phyloP scores from a whole-genome alignment of 35 echinoderm and acorn worm species.

The Anneissia japonica region DNA sequence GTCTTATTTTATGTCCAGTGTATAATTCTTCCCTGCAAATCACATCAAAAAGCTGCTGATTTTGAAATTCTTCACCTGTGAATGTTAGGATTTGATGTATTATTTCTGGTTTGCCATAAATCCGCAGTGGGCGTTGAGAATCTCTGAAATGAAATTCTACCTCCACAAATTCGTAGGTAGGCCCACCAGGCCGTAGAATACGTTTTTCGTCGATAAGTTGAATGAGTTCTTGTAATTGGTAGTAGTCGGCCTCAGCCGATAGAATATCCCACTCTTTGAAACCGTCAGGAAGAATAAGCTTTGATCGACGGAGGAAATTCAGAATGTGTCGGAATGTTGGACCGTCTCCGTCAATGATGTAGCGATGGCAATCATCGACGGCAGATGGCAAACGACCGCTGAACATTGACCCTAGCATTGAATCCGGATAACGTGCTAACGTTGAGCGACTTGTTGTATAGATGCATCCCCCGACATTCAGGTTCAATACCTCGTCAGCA shows the following conservation, averaged over 20 bases:
- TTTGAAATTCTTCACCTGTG: constrained; percentile 10
- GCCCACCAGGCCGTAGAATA: constrained; percentile 14
- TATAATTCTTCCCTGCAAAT: too few species aligned
- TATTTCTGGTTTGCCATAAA: constrained; percentile 62
- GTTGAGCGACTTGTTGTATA: constrained; percentile 25
- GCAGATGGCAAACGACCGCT: not conserved
- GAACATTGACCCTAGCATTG: constrained; percentile 31
- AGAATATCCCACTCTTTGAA: constrained; percentile 53
- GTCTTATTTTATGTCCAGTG: constrained; percentile 60
- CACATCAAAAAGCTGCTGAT: constrained; percentile 79
- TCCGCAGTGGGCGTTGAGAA: constrained; percentile 72
- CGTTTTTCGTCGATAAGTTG: constrained; percentile 23
- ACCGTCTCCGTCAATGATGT: not conserved
- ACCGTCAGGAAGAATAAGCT: constrained; percentile 45
- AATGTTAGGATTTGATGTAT: constrained; percentile 27
- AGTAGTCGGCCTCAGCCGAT: constrained; percentile 16
- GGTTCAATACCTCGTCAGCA: constrained; percentile 3
- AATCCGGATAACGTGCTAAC: constrained; percentile 1
- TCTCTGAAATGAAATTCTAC: constrained; percentile 91
- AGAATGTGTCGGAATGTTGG: constrained; percentile 30
- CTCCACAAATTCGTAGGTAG: constrained; percentile 74
- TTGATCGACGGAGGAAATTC: constrained; percentile 46
- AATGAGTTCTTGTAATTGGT: constrained; percentile 43
- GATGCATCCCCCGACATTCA: constrained; percentile 33
- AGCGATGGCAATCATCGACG: not conserved